Conservation (phyloP, 2,797 vertebrate species). For the Cossypha heuglini region DNA sequence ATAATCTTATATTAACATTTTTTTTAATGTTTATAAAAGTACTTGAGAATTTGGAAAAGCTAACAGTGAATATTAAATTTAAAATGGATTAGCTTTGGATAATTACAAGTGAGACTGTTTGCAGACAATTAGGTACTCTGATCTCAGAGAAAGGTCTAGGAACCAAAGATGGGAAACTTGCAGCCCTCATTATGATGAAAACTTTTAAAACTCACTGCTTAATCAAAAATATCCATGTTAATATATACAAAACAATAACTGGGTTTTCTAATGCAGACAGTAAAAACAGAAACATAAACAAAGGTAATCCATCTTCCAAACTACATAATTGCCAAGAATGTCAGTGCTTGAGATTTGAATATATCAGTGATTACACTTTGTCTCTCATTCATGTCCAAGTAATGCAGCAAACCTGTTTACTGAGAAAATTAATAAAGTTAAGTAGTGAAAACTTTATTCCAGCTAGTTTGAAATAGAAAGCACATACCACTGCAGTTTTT, state of each 20-base stretch:
- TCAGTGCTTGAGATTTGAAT: background rate
- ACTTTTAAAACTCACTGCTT: background rate
- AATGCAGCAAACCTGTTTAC: background rate
- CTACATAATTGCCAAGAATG: background rate
- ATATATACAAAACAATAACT: background rate
- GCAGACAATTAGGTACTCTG: background rate
- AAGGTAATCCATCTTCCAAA: background rate
- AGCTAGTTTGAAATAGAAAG: background rate
- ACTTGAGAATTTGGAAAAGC: background rate
- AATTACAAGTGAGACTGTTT: background rate
- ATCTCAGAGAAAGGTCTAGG: background rate
- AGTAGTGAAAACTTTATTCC: background rate
- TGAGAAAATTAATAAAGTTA: background rate
- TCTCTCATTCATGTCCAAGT: background rate
- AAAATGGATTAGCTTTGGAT: background rate
- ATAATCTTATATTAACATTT: background rate
- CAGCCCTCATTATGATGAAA: background rate
- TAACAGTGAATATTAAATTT: background rate
- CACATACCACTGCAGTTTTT: background rate
- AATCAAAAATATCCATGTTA: background rate
- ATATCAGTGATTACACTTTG: background rate
- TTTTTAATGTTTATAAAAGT: constrained; percentile 5
- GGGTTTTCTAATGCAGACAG: background rate
- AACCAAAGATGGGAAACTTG: background rate
- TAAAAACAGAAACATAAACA: background rate